Base-by-base conservation (phyloP, 2,797 vertebrate species). In the Gobionotothen gibberifrons region DNA sequence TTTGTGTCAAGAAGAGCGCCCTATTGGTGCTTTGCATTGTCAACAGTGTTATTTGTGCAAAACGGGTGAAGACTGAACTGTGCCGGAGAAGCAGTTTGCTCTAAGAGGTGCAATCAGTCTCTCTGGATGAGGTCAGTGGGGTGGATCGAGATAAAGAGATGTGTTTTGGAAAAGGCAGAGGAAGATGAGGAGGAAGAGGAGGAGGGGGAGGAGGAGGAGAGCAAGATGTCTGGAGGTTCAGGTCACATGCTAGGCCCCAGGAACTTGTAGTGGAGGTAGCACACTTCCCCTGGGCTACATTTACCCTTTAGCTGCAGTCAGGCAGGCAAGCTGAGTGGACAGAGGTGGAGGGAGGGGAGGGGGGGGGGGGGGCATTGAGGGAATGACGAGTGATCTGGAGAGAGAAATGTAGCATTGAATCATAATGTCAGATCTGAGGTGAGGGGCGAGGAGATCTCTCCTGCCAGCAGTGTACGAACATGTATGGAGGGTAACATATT, bases 221-320 rank as follows among this genome's bases (percentile, higher is more conserved):
- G 52, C 61, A 59, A 74, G 85, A 89, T 67, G 71, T 78, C 74
- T 69, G 77, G 76, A 86, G 83, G 80, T 82, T 72, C 47, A 49
- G 82, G 88, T 92, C 87, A 84, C 85, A 79, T 75, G 80, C 64
- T 83, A 66, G 69, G 70, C 84, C 69, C 65, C 26, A 5, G 73
- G 83, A 79, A 83, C 80, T 83, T 49, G 72, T 67, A 61, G 58
- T 85, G 63, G 80, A 89, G 81, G 83, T 83, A 88, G 75, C n/a
- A 17, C 79, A 81, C 80, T 87, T 87, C 89, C 93, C 90, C 78
- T 86, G 84, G 93, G 94, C 92, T 87, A 91, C 87, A 73, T 90
- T 92, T 91, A 88, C 88, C 92, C 91, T 94, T 94, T 93, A 91
- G 74, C 87, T 81, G 82, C 71, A 88, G 86, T 70, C 65, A 78